A percentile compares a stretch with the other conserved stretches of the same genome.
phyloP scores from a whole-genome alignment of 2,888 invertebrate species.

The Tipula lateralis region DNA sequence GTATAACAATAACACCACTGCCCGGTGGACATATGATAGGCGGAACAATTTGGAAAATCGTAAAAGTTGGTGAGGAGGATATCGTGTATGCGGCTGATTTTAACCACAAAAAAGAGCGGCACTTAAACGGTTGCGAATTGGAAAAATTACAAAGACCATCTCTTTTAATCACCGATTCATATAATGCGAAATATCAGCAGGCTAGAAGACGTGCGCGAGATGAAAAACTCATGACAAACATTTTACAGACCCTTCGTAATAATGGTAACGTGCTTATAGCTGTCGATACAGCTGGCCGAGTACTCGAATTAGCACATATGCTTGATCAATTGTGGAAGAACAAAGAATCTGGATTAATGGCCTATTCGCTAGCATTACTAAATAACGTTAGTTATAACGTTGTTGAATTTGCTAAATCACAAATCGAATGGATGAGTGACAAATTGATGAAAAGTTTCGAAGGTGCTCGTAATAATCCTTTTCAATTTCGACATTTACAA shows the following conservation, averaged over 20 bases:
- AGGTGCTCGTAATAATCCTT: slow-evolving; percentile 89
- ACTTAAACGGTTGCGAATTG: slow-evolving; percentile 92
- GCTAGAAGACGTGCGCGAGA: slow-evolving; percentile 84
- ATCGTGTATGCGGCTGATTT: slow-evolving; percentile 97
- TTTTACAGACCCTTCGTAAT: slow-evolving; percentile 84
- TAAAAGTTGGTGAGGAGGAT: slow-evolving; percentile 97
- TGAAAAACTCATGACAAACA: slow-evolving; percentile 95
- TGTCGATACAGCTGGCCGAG: slow-evolving; percentile 94
- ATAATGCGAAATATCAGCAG: slow-evolving; percentile 91
- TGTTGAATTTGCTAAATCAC: slow-evolving; percentile 97
- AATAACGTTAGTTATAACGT: slow-evolving; percentile 98
- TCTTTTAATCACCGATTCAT: slow-evolving; percentile 89
- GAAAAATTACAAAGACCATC: slow-evolving; percentile 89
- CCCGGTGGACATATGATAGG: slow-evolving; percentile 98
- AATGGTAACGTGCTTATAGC: slow-evolving; percentile 95
- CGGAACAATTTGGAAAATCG: slow-evolving; percentile 97
- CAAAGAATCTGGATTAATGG: slow-evolving; percentile 90
- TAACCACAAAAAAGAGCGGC: slow-evolving; percentile 97
- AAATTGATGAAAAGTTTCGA: slow-evolving; percentile 91
- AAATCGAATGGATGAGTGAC: slow-evolving; percentile 99
- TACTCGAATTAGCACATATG: slow-evolving; percentile 94
- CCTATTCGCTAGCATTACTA: slow-evolving; percentile 87
- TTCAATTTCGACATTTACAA: slow-evolving; percentile 89
- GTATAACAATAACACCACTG: slow-evolving; percentile 88
- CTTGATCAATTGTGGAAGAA: slow-evolving; percentile 91